A percentile compares a stretch with the other conserved stretches of the same genome.
These are phyloP conservation scores for Caerostris darwini DNA, from an alignment of 1,140 invertebrate species.

Conservation along the genomic window DNA sequence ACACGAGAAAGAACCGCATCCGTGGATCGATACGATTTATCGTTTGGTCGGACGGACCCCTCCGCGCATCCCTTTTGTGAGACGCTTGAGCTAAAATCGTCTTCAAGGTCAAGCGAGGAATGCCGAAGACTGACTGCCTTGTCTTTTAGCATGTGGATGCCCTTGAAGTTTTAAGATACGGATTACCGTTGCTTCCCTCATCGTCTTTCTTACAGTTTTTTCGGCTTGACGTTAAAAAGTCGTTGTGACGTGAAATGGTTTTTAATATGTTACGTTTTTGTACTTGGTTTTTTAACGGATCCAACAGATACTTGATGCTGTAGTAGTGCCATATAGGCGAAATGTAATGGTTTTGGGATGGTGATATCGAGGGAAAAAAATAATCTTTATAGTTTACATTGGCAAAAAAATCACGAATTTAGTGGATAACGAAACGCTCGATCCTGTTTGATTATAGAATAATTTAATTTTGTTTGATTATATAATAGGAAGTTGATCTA, in stretches of 20 bases:
- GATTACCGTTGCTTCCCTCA: background rate
- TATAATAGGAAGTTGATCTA: too few relatives aligned
- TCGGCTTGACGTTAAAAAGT: background rate
- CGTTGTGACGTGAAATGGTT: background rate
- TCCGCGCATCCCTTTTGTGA: conserved; percentile 35
- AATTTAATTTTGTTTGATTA: too few relatives aligned
- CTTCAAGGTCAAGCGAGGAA: conserved; percentile 37
- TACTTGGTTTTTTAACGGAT: too few relatives aligned
- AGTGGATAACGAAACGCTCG: too few relatives aligned
- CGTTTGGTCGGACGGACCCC: background rate
- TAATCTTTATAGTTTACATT: too few relatives aligned
- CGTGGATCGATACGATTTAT: conserved; percentile 5
- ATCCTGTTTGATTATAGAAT: too few relatives aligned
- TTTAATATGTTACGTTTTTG: background rate
- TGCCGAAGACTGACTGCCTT: background rate
- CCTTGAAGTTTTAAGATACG: conserved; percentile 13
- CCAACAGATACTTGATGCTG: too few relatives aligned
- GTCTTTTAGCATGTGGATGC: conserved; percentile 16
- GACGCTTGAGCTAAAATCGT: conserved; percentile 28
- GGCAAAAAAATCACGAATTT: too few relatives aligned
- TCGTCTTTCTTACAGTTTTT: background rate
- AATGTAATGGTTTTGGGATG: too few relatives aligned
- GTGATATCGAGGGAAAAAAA: too few relatives aligned
- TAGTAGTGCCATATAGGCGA: too few relatives aligned
- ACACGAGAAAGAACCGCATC: conserved; percentile 48